Percentiles rank a stretch among this genome's conserved stretches.
Conservation (phyloP, 2,888 invertebrate species). For the Agrotis exclamationis region DNA sequence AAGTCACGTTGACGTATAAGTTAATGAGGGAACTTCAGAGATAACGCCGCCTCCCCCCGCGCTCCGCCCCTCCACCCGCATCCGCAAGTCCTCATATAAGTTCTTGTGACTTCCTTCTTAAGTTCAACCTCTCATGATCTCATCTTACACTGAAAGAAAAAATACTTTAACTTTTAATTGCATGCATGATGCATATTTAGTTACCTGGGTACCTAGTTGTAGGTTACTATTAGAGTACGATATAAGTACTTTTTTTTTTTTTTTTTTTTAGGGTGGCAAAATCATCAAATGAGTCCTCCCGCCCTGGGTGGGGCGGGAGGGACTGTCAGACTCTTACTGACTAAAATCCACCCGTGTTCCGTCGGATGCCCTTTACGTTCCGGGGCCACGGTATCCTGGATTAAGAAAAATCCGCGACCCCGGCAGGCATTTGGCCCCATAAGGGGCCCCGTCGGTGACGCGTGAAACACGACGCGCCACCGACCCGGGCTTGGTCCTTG, state of each 20-base stretch:
- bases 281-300: too few relatives aligned
- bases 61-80: slow-evolving; percentile 20
- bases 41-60: slow-evolving; percentile 34
- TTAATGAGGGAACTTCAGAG: slow-evolving; percentile 59
- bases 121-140: slow-evolving; percentile 31
- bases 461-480: too few relatives aligned
- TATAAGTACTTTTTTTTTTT: not conserved
- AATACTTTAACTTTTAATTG: slow-evolving; percentile 51
- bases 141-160: slow-evolving; percentile 31
- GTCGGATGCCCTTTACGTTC: too few relatives aligned
- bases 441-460: too few relatives aligned
- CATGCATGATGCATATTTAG: slow-evolving; percentile 22
- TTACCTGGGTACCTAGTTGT: not conserved
- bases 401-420: too few relatives aligned
- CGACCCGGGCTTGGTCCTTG: too few relatives aligned
- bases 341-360: too few relatives aligned
- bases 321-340: too few relatives aligned
- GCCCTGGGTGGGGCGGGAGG: too few relatives aligned
- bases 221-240: not conserved
- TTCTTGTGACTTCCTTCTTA: slow-evolving; percentile 38
- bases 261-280: too few relatives aligned
- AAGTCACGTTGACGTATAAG: slow-evolving; percentile 51
- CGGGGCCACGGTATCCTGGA: too few relatives aligned
- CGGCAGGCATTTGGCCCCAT: too few relatives aligned
- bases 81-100: slow-evolving; percentile 43